phyloP scores from a whole-genome alignment of 1,140 invertebrate species.

The Bombus superbus region DNA sequence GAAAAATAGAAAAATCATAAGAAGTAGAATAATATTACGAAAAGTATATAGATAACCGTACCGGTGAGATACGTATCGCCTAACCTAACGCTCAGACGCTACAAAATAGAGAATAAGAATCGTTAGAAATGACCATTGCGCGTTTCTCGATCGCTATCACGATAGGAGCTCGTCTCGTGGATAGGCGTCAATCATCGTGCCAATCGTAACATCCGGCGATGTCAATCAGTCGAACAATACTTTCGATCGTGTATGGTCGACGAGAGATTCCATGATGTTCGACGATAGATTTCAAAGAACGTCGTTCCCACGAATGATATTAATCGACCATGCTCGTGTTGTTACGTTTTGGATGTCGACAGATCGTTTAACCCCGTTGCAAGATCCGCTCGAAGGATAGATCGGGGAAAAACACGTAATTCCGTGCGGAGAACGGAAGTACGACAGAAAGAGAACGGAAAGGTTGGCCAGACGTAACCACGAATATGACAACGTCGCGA shows the following conservation, averaged over 20 bases:
- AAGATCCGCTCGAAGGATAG: background rate
- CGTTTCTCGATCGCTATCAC: background rate
- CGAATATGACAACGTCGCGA: background rate
- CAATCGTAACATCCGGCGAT: conserved; percentile 41
- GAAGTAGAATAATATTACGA: no score
- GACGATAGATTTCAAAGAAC: background rate
- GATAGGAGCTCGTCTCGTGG: conserved; percentile 27
- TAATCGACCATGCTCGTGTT: background rate
- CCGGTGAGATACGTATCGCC: no score
- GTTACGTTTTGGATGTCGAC: background rate
- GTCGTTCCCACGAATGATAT: background rate
- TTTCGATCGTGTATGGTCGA: conserved; percentile 4
- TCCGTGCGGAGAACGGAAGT: no score
- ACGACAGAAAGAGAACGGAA: background rate
- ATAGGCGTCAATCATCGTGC: conserved; percentile 55
- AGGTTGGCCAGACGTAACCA: background rate
- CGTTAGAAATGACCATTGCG: conserved; percentile 4
- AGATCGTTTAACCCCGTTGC: background rate
- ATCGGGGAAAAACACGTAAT: background rate
- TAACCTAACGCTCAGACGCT: no score
- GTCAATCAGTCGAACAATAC: conserved; percentile 40
- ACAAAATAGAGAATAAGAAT: background rate
- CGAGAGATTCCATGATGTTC: background rate
- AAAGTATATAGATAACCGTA: no score
- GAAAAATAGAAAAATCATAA: no score